phyloP scores from a whole-genome alignment of 2,113 vertebrate species.

The Hemiprocne comata region DNA sequence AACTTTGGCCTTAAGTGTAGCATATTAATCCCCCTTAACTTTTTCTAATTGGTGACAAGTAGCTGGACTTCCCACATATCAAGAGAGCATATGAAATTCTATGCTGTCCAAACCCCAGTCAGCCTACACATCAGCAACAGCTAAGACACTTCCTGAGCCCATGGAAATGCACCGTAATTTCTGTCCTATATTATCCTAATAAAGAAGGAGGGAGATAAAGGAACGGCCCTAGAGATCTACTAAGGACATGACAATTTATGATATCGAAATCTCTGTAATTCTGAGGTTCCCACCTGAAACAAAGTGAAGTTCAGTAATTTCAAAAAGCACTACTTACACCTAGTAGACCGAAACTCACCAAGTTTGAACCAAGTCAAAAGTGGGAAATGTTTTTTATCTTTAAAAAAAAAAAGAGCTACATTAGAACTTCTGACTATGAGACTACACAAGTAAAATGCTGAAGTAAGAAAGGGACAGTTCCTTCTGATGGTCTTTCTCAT shows the following conservation, averaged over 20 bases:
- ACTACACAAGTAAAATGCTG: background rate
- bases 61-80: background rate
- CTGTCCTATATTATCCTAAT: background rate
- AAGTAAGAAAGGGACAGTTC: background rate
- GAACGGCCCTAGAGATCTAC: background rate
- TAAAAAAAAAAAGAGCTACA: background rate
- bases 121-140: background rate
- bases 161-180: background rate
- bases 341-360: background rate
- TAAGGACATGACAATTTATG: background rate
- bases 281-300: background rate
- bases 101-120: background rate
- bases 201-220: background rate
- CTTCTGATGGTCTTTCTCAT: background rate
- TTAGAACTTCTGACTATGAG: background rate
- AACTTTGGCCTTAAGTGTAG: background rate
- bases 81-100: accelerated
- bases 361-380: background rate
- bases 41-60: background rate
- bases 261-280: background rate
- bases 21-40: background rate
- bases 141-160: background rate
- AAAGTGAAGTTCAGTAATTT: background rate
- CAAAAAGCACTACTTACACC: background rate
- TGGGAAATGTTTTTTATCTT: background rate